A percentile compares a stretch with the other conserved stretches of the same genome.
Evolutionary conservation across 2,888 invertebrate genomes (phyloP).

Genomic region (Parnassius orleans): DNA sequence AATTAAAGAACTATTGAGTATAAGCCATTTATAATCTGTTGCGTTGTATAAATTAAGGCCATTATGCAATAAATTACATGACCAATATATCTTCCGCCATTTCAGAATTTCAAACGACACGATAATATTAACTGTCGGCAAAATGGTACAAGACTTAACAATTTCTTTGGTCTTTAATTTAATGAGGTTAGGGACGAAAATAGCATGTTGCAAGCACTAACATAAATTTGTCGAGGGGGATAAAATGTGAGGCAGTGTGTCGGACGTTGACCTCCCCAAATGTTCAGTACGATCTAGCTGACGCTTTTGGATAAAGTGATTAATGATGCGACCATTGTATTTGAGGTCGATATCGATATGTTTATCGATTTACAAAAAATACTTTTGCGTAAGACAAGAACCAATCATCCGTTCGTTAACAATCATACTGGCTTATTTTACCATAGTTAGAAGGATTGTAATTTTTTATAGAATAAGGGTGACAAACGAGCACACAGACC

Average conservation of each 20-base stretch:
- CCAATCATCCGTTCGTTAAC: too few relatives aligned
- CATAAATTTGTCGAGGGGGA: slow-evolving; percentile 37
- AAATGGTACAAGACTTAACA: slow-evolving; percentile 38
- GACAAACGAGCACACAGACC: too few relatives aligned
- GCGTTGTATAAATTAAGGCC: slow-evolving; percentile 12
- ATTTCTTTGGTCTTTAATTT: slow-evolving; percentile 38
- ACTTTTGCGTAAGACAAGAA: too few relatives aligned
- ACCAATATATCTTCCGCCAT: slow-evolving; percentile 15
- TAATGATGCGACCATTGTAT: slow-evolving; percentile 42
- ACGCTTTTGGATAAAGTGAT: slow-evolving; percentile 56
- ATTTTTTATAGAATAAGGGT: too few relatives aligned
- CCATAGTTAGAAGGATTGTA: too few relatives aligned
- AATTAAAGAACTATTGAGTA: neutral
- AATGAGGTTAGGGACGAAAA: slow-evolving; percentile 33
- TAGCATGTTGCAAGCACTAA: slow-evolving; percentile 22
- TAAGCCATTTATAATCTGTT: slow-evolving; percentile 11
- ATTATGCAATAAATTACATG: slow-evolving; percentile 20
- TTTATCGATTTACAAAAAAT: neutral
- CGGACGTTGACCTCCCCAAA: slow-evolving; percentile 67
- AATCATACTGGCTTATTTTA: too few relatives aligned
- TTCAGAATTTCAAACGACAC: slow-evolving; percentile 12
- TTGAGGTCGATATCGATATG: slow-evolving; percentile 28
- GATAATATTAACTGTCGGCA: slow-evolving; percentile 23
- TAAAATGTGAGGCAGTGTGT: slow-evolving; percentile 71
- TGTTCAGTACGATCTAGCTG: slow-evolving; percentile 52